Base-by-base conservation (phyloP, 1,140 invertebrate species). In the Eciton burchellii region DNA sequence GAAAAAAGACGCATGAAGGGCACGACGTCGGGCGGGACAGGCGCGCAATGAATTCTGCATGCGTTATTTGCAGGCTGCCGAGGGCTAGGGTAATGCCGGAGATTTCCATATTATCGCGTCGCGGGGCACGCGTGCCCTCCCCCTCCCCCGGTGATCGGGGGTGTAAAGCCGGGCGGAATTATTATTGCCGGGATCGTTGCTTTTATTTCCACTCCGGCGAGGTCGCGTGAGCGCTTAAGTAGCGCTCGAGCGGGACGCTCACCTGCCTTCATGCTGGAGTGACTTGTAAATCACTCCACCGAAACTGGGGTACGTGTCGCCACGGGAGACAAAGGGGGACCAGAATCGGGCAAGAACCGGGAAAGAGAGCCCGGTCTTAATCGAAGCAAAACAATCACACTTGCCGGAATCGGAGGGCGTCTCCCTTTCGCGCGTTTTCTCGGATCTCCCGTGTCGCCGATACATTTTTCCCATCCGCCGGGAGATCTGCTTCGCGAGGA, bases 241-340 rank as follows among this genome's bases (percentile, higher is more conserved):
- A 88, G 85, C 86, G 89, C 82, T 93, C 88, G 88, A 92, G 89
- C 92, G 90, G 89, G 85, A 92, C 92, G 89, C 84, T 92, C 92
- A 92, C 92, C 92, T 92, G 92, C 92, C 91, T 93, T 92, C 91
- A 93, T 91, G 92, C 89, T 91, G 92, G 91, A 93, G 90, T 93
- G 92, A 93, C 90, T 93, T 93, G 91, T 93, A 93, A 93, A 92
- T 93, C 92, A 93, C 89, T 93, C 92, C 91, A 91, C 90, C 90
- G 88, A 93, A 92, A 92, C 91, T 91, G 88, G 91, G 89, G 90
- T 92, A 91, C 90, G 90, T 91, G 88, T 89, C 85, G 89, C 86
- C 86, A 45, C 59, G 35, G 49, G 77, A 73, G 83, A 85, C 77
- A 86, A 88, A 86, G 82, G 82, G 74, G 56, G 57, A 70, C 43